A percentile compares a stretch with the other conserved stretches of the same genome.
phyloP scores from a whole-genome alignment of 1,140 invertebrate genomes.

The Thaumetopoea pityocampa region DNA sequence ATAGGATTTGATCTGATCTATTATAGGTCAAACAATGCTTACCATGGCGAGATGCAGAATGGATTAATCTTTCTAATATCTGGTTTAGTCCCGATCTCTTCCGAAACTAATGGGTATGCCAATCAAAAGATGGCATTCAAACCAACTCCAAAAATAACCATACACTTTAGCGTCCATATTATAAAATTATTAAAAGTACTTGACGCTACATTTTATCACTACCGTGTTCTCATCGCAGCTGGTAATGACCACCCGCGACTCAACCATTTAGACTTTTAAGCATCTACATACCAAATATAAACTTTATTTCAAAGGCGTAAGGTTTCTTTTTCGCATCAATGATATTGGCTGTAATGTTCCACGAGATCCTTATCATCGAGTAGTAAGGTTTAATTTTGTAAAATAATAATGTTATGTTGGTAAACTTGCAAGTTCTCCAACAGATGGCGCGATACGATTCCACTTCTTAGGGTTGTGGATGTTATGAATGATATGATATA shows the following conservation, averaged over 20 bases:
- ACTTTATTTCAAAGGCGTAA: conserved; percentile 9
- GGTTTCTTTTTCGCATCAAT: conserved; percentile 20
- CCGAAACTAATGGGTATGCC: no score
- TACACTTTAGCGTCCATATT: no score
- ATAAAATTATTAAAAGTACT: no score
- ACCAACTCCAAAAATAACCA: no score
- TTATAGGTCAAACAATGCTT: no score
- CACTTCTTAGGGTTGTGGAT: no score
- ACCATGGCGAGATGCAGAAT: no score
- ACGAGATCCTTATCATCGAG: no score
- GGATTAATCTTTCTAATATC: no score
- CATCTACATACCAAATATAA: background rate
- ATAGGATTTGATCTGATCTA: no score
- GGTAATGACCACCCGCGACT: conserved; percentile 60
- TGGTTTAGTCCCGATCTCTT: no score
- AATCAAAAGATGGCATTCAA: no score
- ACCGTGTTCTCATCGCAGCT: conserved; percentile 45
- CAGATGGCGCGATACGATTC: conserved; percentile 61
- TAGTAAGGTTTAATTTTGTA: background rate
- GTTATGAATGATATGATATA: conserved; percentile 46
- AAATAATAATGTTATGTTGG: background rate
- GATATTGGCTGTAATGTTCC: background rate
- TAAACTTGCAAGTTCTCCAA: conserved; percentile 19
- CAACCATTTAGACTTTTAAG: conserved; percentile 40
- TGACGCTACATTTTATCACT: conserved; percentile 57